These are phyloP conservation scores for Platorchestia sp. DNA, from an alignment of 1,140 invertebrate genomes.

Conservation along the genomic window DNA sequence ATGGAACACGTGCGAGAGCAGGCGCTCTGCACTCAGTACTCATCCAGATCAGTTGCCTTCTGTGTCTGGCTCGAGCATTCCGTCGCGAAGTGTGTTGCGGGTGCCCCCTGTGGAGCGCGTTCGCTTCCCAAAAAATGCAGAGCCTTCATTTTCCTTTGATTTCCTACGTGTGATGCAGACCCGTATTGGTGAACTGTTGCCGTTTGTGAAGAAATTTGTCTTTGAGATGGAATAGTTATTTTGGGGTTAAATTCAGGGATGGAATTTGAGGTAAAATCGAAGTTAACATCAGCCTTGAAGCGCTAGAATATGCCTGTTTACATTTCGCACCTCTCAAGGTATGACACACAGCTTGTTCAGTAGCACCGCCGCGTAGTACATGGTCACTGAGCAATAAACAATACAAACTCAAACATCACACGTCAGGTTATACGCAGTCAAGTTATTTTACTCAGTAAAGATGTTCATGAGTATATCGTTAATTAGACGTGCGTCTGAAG, in stretches of 20 bases:
- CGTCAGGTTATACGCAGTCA: background rate
- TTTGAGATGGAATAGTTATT: background rate
- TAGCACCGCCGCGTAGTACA: background rate
- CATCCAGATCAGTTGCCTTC: slow-evolving; percentile 29
- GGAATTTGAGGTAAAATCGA: background rate
- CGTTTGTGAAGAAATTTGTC: background rate
- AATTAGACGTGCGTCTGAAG: background rate
- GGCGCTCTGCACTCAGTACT: background rate
- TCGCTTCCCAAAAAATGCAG: background rate
- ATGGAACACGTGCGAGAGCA: slow-evolving; percentile 33
- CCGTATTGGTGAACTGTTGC: background rate
- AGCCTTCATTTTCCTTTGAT: background rate
- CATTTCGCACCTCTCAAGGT: background rate
- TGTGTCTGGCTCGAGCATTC: background rate
- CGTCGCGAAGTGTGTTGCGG: background rate
- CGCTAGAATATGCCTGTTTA: background rate
- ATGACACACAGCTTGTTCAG: background rate
- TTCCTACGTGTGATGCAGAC: background rate
- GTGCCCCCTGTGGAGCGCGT: background rate
- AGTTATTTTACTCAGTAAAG: background rate
- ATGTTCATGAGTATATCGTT: background rate
- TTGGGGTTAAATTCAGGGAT: background rate
- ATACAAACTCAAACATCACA: background rate
- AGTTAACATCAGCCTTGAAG: background rate
- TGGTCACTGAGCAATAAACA: background rate